phyloP scores from a whole-genome alignment of 2,113 vertebrate species.

The Alectura lathami region DNA sequence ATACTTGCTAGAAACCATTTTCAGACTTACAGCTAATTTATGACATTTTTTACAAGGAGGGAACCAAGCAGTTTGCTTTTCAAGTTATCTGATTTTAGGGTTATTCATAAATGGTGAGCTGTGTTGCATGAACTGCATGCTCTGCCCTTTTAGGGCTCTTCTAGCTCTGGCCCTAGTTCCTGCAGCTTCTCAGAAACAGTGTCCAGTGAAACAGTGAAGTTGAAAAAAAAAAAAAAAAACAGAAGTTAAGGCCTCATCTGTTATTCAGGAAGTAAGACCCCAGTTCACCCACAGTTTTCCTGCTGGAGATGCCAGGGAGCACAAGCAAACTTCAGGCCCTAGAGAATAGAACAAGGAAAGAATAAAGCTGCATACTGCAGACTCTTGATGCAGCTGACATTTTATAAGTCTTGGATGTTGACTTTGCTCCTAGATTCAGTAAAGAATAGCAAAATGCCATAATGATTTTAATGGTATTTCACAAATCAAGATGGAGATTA shows the following conservation, averaged over 20 bases:
- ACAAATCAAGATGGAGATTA: neutral
- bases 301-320: rapidly evolving
- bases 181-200: neutral
- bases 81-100: neutral
- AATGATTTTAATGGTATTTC: neutral
- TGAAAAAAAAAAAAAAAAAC: neutral
- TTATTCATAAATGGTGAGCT: neutral
- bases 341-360: neutral
- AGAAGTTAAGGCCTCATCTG: neutral
- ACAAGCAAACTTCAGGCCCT: neutral
- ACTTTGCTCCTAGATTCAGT: neutral
- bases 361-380: rapidly evolving
- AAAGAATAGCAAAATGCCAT: neutral
- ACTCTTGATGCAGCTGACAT: neutral
- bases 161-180: neutral
- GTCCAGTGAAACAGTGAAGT: neutral
- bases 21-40: neutral
- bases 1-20: neutral
- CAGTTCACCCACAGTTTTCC: neutral
- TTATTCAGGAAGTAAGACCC: neutral
- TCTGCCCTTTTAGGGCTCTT: neutral
- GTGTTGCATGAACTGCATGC: neutral
- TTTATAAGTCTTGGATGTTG: neutral
- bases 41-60: neutral
- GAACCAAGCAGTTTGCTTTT: neutral